phyloP scores from a whole-genome alignment of 1,140 invertebrate genomes.

The Lordiphosa mommai region DNA sequence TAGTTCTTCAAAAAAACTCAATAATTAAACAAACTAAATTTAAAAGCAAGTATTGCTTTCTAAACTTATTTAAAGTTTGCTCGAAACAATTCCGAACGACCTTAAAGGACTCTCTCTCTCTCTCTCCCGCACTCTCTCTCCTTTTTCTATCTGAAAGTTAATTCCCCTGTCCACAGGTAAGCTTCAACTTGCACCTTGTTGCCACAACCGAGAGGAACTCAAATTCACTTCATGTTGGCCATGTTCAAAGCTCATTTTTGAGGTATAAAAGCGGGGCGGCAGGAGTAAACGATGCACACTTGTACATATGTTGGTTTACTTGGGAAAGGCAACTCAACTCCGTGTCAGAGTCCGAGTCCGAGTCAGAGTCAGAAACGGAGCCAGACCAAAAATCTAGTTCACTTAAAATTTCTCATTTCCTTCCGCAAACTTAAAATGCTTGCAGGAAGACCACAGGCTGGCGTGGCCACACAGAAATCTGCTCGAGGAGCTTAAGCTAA shows the following conservation, averaged over 20 bases:
- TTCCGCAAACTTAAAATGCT: conserved; percentile 27
- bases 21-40: too few relatives aligned
- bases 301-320: background rate
- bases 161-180: background rate
- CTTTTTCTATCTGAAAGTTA: too few relatives aligned
- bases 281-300: background rate
- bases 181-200: conserved; percentile 5
- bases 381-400: conserved; percentile 55
- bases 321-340: conserved; percentile 26
- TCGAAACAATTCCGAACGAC: too few relatives aligned
- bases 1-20: too few relatives aligned
- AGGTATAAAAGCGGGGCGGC: too few relatives aligned
- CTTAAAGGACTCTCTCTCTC: background rate
- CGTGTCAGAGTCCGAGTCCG: background rate
- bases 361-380: conserved; percentile 6
- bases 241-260: background rate
- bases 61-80: too few relatives aligned
- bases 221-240: background rate
- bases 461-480: conserved; percentile 29
- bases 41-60: too few relatives aligned
- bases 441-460: conserved; percentile 23
- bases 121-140: background rate
- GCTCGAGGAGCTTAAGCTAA: conserved; percentile 65
- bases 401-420: conserved; percentile 58
- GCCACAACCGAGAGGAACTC: conserved; percentile 2